phyloP scores from a whole-genome alignment of 2,113 vertebrate genomes.

The Pygoscelis antarcticus region DNA sequence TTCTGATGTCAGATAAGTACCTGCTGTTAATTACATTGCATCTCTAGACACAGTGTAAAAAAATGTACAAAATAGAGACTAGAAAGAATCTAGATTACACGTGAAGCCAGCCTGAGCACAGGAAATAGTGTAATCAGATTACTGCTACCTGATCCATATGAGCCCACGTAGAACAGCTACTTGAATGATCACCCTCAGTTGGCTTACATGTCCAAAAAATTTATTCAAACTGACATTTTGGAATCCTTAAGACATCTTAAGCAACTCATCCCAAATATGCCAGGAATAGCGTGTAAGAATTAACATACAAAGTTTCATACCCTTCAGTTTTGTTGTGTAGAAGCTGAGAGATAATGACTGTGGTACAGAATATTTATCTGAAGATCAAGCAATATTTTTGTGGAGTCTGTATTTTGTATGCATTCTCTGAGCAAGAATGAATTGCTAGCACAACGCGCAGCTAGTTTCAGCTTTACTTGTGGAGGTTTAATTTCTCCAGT shows the following conservation, averaged over 20 bases:
- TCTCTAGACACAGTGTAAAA: background rate
- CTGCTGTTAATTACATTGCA: background rate
- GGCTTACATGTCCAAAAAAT: rapidly evolving
- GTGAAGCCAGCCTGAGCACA: background rate
- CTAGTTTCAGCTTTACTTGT: background rate
- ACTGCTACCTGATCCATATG: background rate
- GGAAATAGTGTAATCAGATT: background rate
- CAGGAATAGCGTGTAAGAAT: background rate
- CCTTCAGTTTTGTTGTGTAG: background rate
- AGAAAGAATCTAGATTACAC: background rate
- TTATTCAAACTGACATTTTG: rapidly evolving
- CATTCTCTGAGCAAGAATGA: background rate
- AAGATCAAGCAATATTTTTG: background rate
- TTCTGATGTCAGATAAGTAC: background rate
- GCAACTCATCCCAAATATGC: background rate
- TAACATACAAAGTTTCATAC: background rate
- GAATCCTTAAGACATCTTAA: background rate
- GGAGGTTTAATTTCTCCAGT: background rate
- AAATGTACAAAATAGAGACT: rapidly evolving
- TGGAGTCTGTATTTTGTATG: rapidly evolving
- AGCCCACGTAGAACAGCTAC: background rate
- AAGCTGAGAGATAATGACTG: background rate
- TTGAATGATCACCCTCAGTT: background rate
- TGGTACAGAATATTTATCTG: background rate
- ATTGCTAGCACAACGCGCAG: background rate